A percentile compares a stretch with the other conserved stretches of the same genome.
Conservation (phyloP, 2,888 invertebrate genomes). For the Rotaria socialis region DNA sequence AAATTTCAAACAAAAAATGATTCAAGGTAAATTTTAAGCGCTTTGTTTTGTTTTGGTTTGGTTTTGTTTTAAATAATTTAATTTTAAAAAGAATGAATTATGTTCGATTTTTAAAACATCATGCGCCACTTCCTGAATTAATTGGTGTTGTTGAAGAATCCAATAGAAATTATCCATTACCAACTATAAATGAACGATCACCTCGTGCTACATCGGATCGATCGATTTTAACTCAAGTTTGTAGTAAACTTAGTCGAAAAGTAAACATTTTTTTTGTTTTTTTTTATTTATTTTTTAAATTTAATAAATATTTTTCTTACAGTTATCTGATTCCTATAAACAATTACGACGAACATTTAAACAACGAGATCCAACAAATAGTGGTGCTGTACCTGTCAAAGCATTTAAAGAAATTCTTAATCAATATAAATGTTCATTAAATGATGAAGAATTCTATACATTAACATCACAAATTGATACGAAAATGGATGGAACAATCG, state of each 20-base stretch:
- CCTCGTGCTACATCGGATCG: not conserved
- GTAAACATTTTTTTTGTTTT: not conserved
- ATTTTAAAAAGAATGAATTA: conserved; percentile 53
- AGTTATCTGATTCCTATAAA: not conserved
- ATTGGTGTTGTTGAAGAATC: not conserved
- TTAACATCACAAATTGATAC: conserved; percentile 25
- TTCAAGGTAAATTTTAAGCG: conserved; percentile 51
- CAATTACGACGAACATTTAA: conserved; percentile 22
- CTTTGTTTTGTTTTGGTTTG: not conserved
- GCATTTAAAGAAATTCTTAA: not conserved
- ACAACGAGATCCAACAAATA: not conserved
- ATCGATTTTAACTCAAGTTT: not conserved
- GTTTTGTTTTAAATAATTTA: not conserved
- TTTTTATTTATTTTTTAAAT: too few species aligned
- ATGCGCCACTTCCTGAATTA: conserved; percentile 49
- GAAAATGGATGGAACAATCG: conserved; percentile 17
- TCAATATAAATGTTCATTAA: not conserved
- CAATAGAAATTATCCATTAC: not conserved
- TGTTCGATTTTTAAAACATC: conserved; percentile 57
- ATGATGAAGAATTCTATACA: conserved; percentile 24
- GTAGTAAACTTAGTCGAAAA: not conserved
- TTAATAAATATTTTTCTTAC: too few species aligned
- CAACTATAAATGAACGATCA: not conserved
- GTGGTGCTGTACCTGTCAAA: not conserved
- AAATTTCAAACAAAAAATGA: conserved; percentile 52